phyloP scores from a whole-genome alignment of 2,797 vertebrate genomes.

The Chaetophractus vellerosus region DNA sequence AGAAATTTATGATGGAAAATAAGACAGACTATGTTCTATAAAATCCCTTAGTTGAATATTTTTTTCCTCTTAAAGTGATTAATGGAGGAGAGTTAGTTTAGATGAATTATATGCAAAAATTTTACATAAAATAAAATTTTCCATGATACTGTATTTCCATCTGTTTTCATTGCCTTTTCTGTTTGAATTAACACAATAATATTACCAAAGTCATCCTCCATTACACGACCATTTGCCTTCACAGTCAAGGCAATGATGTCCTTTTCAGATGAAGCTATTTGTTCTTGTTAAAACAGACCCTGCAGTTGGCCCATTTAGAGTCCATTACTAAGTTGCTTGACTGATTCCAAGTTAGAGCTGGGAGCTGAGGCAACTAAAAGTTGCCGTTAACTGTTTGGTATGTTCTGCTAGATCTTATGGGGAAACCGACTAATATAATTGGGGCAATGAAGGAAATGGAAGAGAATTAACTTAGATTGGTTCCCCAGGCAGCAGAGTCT shows the following conservation, averaged over 20 bases:
- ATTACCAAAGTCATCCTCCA: constrained; percentile 62
- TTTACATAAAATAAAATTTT: constrained; percentile 60
- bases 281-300: constrained; percentile 75
- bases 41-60: neutral
- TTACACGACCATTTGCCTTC: constrained; percentile 66
- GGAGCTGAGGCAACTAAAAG: constrained; percentile 53
- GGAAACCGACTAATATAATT: neutral
- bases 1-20: constrained; percentile 20
- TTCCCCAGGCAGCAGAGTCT: neutral
- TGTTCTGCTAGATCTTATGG: constrained; percentile 6
- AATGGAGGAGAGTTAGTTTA: constrained; percentile 61
- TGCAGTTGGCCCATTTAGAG: constrained; percentile 63
- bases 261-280: constrained; percentile 72
- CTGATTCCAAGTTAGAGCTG: constrained; percentile 65
- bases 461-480: neutral
- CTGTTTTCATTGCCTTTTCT: constrained; percentile 65
- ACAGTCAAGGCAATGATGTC: constrained; percentile 52
- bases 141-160: constrained; percentile 60
- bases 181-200: constrained; percentile 71
- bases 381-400: neutral
- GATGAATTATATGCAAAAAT: constrained; percentile 58
- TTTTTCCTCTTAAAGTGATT: constrained; percentile 51
- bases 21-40: neutral
- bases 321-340: constrained; percentile 68
- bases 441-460: neutral